Evolutionary conservation across 2,797 vertebrate species (phyloP).

Genomic region (Lagorchestes hirsutus): DNA sequence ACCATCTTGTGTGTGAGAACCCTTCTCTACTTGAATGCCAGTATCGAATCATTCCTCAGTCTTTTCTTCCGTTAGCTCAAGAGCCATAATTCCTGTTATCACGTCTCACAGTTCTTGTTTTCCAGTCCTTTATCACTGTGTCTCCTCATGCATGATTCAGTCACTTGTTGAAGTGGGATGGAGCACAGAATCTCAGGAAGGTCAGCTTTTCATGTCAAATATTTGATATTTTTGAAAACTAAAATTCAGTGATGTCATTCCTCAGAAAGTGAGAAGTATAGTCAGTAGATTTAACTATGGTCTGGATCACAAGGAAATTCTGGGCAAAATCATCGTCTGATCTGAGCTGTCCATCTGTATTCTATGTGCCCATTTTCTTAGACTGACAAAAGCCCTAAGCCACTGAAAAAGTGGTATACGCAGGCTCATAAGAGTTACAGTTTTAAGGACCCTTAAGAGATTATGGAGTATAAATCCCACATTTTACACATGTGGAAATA

Average conservation of each 20-base stretch:
- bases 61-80: conserved; percentile 38
- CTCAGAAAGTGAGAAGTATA: conserved; percentile 29
- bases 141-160: conserved; percentile 68
- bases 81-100: conserved; percentile 54
- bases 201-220: not conserved
- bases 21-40: conserved; percentile 34
- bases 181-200: not conserved
- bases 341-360: conserved; percentile 10
- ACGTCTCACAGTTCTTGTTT: conserved; percentile 71
- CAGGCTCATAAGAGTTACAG: not conserved
- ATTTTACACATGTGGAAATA: not conserved
- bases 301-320: not conserved
- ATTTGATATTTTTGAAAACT: not conserved
- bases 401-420: not conserved
- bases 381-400: conserved; percentile 28
- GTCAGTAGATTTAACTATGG: conserved; percentile 31
- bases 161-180: conserved; percentile 18
- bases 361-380: not conserved
- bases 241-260: conserved; percentile 17
- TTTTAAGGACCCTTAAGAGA: not conserved
- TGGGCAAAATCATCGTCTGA: conserved; percentile 13
- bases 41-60: conserved; percentile 16
- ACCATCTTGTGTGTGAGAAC: not conserved
- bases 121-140: conserved; percentile 1
- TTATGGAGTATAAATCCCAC: not conserved